phyloP scores from a whole-genome alignment of 53 echinoderm and acorn worm genomes.

The Temnopleurus reevesii region DNA sequence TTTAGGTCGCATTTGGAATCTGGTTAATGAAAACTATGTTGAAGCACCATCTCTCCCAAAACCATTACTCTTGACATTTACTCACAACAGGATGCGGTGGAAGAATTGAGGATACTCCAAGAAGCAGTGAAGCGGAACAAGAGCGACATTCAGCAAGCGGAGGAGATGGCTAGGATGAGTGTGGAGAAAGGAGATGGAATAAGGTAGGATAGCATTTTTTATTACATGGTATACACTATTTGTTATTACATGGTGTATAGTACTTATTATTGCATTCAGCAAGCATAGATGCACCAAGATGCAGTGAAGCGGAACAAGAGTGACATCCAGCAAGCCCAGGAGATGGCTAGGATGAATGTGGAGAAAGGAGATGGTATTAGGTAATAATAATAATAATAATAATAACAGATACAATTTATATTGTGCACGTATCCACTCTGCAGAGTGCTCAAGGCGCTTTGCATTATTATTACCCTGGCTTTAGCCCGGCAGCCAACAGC shows the following conservation, averaged over 20 bases:
- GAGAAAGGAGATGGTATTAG: conserved; percentile 81
- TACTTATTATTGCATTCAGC: too few relatives aligned
- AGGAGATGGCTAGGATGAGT: conserved; percentile 72
- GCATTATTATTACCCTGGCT: too few relatives aligned
- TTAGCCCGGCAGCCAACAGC: too few relatives aligned
- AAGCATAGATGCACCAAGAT: conserved; percentile 74
- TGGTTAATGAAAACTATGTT: too few relatives aligned
- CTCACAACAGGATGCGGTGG: conserved; percentile 65
- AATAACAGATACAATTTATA: too few relatives aligned
- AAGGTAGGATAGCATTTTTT: conserved; percentile 62
- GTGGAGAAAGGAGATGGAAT: conserved; percentile 79
- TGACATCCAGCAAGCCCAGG: conserved; percentile 84
- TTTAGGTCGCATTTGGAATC: too few relatives aligned
- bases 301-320: conserved; percentile 79
- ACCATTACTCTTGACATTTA: not conserved
- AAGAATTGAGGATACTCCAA: conserved; percentile 75
- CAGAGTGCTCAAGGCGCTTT: too few relatives aligned
- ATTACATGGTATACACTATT: too few relatives aligned
- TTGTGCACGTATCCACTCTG: too few relatives aligned
- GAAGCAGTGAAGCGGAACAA: conserved; percentile 87
- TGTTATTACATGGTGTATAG: too few relatives aligned
- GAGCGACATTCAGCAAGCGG: conserved; percentile 79
- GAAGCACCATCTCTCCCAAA: not conserved
- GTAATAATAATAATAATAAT: too few relatives aligned
- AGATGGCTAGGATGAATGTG: conserved; percentile 68